phyloP scores from a whole-genome alignment of 2,888 invertebrate species.

The Watsonalla cultraria region DNA sequence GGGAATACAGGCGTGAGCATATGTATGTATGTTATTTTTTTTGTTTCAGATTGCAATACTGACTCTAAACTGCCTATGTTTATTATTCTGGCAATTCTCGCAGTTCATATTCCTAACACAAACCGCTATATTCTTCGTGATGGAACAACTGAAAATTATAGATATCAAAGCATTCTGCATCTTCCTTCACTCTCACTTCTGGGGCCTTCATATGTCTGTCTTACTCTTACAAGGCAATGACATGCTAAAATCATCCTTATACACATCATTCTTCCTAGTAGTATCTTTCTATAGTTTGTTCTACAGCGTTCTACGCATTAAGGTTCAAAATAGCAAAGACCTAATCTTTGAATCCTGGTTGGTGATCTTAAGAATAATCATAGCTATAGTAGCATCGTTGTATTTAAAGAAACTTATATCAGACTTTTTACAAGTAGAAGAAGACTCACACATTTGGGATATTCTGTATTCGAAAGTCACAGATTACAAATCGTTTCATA shows the following conservation, averaged over 20 bases:
- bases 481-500: constrained; percentile 84
- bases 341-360: constrained; percentile 47
- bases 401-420: constrained; percentile 62
- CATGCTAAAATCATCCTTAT: constrained; percentile 71
- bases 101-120: constrained; percentile 90
- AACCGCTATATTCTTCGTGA: constrained; percentile 83
- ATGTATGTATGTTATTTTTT: constrained; percentile 4
- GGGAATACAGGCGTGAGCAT: no score
- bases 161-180: constrained; percentile 55
- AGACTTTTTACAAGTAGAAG: constrained; percentile 52
- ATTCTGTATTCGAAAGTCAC: constrained; percentile 85
- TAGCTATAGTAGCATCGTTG: constrained; percentile 39
- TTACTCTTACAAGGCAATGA: constrained; percentile 64
- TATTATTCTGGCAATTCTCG: constrained; percentile 88
- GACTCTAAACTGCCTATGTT: constrained; percentile 62
- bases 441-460: constrained; percentile 85
- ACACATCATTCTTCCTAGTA: constrained; percentile 62
- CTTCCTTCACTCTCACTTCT: constrained; percentile 62
- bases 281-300: constrained; percentile 53
- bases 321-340: constrained; percentile 45
- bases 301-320: constrained; percentile 51
- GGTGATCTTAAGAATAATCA: constrained; percentile 36
- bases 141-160: constrained; percentile 80
- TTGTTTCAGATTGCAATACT: constrained; percentile 59
- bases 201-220: constrained; percentile 60